Conservation (phyloP, 2,113 vertebrate genomes). For the Kryptolebias marmoratus region DNA sequence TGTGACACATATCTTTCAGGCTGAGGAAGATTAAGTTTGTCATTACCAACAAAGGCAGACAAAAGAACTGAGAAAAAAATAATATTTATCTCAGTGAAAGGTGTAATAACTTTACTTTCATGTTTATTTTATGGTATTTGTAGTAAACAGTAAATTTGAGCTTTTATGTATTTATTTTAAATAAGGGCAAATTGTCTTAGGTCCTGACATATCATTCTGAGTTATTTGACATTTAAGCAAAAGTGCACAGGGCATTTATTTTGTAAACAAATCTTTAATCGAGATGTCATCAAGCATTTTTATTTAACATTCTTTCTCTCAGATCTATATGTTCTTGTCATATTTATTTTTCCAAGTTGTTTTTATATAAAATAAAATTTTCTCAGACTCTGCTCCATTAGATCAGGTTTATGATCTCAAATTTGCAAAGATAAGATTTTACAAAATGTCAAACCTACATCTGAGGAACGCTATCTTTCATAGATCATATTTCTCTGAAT, state of each 20-base stretch:
- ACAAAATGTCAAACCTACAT: constrained; percentile 10
- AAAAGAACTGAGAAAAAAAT: not conserved
- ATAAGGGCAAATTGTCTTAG: not conserved
- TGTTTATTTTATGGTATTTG: no score
- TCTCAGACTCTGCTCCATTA: not conserved
- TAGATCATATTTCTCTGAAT: not conserved
- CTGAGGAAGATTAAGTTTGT: not conserved
- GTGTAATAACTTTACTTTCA: not conserved
- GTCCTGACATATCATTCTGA: not conserved
- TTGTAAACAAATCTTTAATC: not conserved
- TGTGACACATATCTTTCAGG: not conserved
- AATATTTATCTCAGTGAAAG: not conserved
- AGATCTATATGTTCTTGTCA: not conserved
- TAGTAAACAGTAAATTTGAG: no score
- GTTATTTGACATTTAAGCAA: not conserved
- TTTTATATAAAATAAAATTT: not conserved
- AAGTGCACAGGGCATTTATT: not conserved
- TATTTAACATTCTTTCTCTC: not conserved
- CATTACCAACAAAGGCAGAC: not conserved
- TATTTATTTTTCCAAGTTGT: not conserved
- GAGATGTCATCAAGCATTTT: not conserved
- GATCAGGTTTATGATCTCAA: constrained; percentile 1
- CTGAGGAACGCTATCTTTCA: not conserved
- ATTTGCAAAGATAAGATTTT: not conserved
- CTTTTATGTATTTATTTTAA: not conserved